Base-by-base conservation (phyloP, 2,113 vertebrate genomes). In the Oncorhynchus kisutch region DNA sequence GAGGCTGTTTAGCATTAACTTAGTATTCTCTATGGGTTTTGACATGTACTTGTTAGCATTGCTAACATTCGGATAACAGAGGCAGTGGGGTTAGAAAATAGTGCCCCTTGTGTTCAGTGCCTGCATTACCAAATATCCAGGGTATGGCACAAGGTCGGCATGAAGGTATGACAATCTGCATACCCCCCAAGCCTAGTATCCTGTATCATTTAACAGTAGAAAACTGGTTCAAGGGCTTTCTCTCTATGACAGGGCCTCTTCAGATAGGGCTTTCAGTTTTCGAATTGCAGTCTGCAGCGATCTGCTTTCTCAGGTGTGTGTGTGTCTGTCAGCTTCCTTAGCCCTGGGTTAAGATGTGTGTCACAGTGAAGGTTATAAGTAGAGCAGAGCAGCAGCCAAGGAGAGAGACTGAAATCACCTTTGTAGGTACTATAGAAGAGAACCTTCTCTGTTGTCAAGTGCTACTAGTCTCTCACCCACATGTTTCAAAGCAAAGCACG, bases 211-310 rank as follows among this genome's bases (percentile, higher is more conserved):
- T 73, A 75, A 60, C 74, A 73, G 69, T 70, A 62, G 79, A 78
- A 67, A 22, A 64, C 62, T 34, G 39, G 39, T 45, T 45, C 39
- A 45, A 45, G 39, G 39, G 39, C 39, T 45, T 45, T 45, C 39
- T 8, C 39, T 39, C 39, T 45, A 45, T 45, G 39, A 45, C 39
- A 31, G 69, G 72, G 67, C 82, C 88, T 88, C n/a, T 22, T n/a
- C 67, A 68, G 65, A 54, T 74, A 75, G 49, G 49, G 49, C 49
- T 54, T 18, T 27, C 29, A 76, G 22, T 45, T 45, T n/a, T n/a
- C 8, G 1, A 8, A 5, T 22, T 54, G 27, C 39, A 34, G 31
- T 34, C 31, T 6, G 31, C 31, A 34, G 31, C 31, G 31, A 34
- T 34, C 31, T 34, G 31, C 31, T 34, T 34, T 34, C 31, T 34